Evolutionary conservation across 2,113 vertebrate species (phyloP).

Genomic region (Labeo catla): DNA sequence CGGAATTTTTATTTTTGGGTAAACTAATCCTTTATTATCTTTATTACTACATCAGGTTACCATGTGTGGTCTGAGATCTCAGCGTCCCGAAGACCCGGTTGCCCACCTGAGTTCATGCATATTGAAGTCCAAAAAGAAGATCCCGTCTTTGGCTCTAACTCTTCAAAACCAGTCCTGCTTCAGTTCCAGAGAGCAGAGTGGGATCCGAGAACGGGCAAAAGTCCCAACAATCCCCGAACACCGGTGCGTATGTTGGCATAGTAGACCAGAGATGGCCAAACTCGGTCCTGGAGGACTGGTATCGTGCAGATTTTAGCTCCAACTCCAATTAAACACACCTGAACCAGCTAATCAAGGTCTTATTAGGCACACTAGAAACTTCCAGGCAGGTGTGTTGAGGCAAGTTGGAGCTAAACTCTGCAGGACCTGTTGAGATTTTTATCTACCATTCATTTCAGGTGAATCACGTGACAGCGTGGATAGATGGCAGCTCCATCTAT

Average conservation of each 20-base stretch:
- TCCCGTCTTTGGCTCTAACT: constrained; percentile 78
- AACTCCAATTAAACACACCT: too few species aligned
- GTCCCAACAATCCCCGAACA: constrained; percentile 88
- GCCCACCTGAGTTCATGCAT: constrained; percentile 90
- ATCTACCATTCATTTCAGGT: constrained; percentile 68
- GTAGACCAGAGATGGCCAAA: too few species aligned
- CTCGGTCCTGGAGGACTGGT: too few species aligned
- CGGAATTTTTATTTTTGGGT: too few species aligned
- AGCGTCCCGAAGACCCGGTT: constrained; percentile 68
- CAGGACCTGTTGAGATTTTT: background rate
- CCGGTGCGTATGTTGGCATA: constrained; percentile 66
- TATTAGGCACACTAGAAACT: too few species aligned
- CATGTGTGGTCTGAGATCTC: constrained; percentile 78
- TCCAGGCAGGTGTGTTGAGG: too few species aligned
- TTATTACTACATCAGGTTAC: constrained; percentile 74
- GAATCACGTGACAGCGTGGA: constrained; percentile 90
- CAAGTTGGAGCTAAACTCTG: too few species aligned
- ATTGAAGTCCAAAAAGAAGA: constrained; percentile 84
- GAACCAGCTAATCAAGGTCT: too few species aligned
- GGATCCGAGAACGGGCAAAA: constrained; percentile 82
- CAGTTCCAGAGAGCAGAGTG: constrained; percentile 86
- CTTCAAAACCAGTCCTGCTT: constrained; percentile 76
- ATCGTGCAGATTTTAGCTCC: too few species aligned
- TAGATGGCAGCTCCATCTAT: constrained; percentile 96
- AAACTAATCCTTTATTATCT: background rate